Conservation (phyloP, 2,797 vertebrate species). For the Schizopygopsis pylzovi region DNA sequence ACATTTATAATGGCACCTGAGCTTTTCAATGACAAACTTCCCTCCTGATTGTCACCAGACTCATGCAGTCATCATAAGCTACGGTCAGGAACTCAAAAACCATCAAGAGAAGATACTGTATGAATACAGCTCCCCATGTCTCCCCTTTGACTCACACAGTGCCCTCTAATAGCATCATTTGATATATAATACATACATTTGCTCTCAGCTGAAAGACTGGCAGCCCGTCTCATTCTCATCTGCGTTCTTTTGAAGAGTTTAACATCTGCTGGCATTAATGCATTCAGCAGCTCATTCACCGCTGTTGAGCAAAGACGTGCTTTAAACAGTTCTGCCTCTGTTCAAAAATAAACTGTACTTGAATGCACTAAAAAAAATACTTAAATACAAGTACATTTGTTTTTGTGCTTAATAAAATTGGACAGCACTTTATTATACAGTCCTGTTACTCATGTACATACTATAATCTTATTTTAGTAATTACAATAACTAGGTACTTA, state of each 20-base stretch:
- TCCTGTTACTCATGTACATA: too few species aligned
- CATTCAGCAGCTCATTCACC: slow-evolving; percentile 66
- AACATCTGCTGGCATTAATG: slow-evolving; percentile 62
- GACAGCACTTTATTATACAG: too few species aligned
- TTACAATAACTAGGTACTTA: too few species aligned
- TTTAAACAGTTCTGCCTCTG: not conserved
- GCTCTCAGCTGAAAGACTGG: not conserved
- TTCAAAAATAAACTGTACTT: too few species aligned
- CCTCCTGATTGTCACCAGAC: not conserved
- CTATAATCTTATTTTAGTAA: too few species aligned
- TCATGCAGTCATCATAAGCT: not conserved
- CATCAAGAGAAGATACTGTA: not conserved
- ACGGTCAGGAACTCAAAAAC: not conserved
- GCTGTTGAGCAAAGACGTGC: not conserved
- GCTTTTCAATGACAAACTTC: not conserved
- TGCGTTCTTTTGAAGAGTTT: not conserved
- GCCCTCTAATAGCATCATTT: not conserved
- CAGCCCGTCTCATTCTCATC: not conserved
- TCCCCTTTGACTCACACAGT: not conserved
- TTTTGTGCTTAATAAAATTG: too few species aligned
- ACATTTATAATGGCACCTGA: too few species aligned
- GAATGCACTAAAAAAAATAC: too few species aligned
- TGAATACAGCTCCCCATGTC: not conserved
- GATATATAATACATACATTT: not conserved
- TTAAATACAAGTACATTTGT: too few species aligned